These are phyloP conservation scores for Pelobates fuscus DNA, from an alignment of 2,113 vertebrate genomes.

Conservation along the genomic window DNA sequence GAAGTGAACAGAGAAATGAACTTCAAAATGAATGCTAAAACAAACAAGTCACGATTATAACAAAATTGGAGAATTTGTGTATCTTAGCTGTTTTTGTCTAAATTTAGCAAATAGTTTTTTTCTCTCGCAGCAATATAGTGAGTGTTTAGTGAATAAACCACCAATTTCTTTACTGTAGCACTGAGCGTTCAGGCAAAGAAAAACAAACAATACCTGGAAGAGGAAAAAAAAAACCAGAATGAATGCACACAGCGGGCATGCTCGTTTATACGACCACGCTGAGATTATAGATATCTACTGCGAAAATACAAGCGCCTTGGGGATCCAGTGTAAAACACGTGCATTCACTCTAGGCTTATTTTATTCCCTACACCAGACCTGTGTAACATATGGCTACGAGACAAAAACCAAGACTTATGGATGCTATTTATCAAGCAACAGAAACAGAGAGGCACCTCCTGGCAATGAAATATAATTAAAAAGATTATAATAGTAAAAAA, in stretches of 20 bases:
- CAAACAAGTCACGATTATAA: no score
- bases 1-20: no score
- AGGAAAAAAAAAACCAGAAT: no score
- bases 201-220: no score
- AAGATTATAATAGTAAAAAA: not conserved
- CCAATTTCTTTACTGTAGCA: no score
- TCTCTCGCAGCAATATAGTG: no score
- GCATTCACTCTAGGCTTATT: conserved; percentile 1
- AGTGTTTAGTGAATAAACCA: no score
- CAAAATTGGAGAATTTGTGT: no score
- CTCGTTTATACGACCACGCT: not conserved
- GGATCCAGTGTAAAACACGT: conserved; percentile 18
- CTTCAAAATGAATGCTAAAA: no score
- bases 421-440: not conserved
- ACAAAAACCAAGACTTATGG: not conserved
- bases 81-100: no score
- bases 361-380: conserved; percentile 4
- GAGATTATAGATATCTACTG: conserved; percentile 1
- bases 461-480: not conserved
- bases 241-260: not conserved
- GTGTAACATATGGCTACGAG: conserved; percentile 24
- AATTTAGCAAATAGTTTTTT: no score
- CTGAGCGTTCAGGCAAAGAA: no score
- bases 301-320: not conserved
- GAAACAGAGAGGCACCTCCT: not conserved